Evolutionary conservation across 2,113 vertebrate species (phyloP), one percentile per base, ranked within the genome.

Genomic region (Variabilichromis moorii): DNA sequence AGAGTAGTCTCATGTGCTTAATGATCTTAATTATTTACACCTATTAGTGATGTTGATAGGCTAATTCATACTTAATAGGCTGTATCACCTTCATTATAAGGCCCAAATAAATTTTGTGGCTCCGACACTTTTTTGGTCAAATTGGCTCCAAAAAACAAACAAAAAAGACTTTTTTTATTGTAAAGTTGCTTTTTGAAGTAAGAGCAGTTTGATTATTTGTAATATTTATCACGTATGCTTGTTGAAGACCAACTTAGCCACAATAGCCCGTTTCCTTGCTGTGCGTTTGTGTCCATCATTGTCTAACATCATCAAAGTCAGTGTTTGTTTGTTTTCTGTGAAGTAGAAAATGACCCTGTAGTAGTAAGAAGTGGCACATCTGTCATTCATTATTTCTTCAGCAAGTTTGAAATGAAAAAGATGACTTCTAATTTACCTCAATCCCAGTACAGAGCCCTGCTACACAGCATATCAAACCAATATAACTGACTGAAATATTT

Each of bases 361-460:
- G 24, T 40, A 40, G 37, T 12, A 5, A 40, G 37, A 40, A 0
- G 40, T 17, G 40, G 6, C 68, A 73, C 40, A 16, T 73, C 21
- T 73, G 68, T 47, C 0, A 0, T 17, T 73, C 68, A 28, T 45
- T 76, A 16, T 47, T 47, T 73, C 66, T 73, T 26, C 11, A 68
- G 19, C 61, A 37, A 19, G 33, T 21, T 66, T 37, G 61, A 76
- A 76, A 76, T 28, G 24, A 76, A 76, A 66, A 76, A 76, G 71
- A 76, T 50, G 71, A 76, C 16, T 76, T 50, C 71, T 19, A 76
- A 47, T 28, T 76, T 8, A 76, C 71, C 9, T 50, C 71, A 3
- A 4, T 66, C 61, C 7, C 3, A 7, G 9, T 35, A 1, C 16
- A 35, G 6, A 47, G 68, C 16, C 66, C 37, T 19, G 42, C 2